These are phyloP conservation scores for Brachionus asplanchnoidis DNA, from an alignment of 1,140 invertebrate species.

Conservation along the genomic window DNA sequence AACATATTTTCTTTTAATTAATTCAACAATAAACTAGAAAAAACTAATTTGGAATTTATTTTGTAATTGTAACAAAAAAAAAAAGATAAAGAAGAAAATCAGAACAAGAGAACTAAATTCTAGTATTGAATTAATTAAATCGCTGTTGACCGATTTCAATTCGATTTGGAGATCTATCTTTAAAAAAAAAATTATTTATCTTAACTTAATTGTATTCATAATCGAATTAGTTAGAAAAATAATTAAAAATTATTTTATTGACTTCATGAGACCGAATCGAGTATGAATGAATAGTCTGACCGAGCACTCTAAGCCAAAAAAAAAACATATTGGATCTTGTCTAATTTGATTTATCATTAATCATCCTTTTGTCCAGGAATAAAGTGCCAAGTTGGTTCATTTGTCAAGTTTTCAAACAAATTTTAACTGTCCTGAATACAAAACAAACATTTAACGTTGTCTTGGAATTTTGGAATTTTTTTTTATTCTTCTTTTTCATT, in stretches of 20 bases:
- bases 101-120: not conserved
- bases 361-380: not conserved
- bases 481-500: not conserved
- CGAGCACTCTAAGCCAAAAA: not conserved
- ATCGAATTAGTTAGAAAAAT: slow-evolving; percentile 6
- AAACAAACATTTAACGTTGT: not conserved
- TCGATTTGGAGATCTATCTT: not conserved
- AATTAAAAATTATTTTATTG: not conserved
- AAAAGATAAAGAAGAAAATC: not conserved
- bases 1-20: slow-evolving; percentile 3
- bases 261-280: slow-evolving; percentile 27
- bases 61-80: not conserved
- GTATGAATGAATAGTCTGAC: not conserved
- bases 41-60: slow-evolving; percentile 9
- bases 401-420: no score
- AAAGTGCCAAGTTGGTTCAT: not conserved
- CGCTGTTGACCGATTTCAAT: slow-evolving; percentile 24
- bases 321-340: not conserved
- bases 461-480: not conserved
- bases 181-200: not conserved
- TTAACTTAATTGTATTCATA: not conserved
- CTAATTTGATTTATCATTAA: not conserved
- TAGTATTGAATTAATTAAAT: not conserved
- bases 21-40: slow-evolving; percentile 10
- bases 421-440: no score